These are phyloP conservation scores for Motacilla alba DNA, from an alignment of 2,113 vertebrate genomes.

Conservation along the genomic window DNA sequence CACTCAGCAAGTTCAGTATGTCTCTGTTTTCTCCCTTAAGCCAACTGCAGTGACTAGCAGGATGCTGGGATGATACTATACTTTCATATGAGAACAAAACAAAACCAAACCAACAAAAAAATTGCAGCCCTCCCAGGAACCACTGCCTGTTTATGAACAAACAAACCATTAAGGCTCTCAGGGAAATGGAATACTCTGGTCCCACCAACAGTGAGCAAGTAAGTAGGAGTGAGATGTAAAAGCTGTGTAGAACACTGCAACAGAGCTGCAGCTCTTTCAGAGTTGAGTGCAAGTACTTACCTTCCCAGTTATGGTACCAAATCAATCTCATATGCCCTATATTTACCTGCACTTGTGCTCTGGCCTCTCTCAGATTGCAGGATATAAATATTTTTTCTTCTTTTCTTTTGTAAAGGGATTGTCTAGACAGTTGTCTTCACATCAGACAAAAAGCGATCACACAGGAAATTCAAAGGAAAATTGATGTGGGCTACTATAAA, in stretches of 20 bases:
- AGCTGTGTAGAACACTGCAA: neutral
- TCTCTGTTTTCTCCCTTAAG: neutral
- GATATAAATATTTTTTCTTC: neutral
- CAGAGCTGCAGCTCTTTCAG: neutral
- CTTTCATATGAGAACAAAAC: neutral
- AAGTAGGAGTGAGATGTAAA: neutral
- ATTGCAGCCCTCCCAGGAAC: neutral
- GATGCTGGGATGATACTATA: neutral
- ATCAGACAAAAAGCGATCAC: constrained; percentile 42
- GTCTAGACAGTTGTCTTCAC: constrained; percentile 63
- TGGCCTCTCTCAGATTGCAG: constrained; percentile 8
- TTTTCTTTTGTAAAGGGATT: neutral
- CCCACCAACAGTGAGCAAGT: neutral
- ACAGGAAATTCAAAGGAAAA: constrained; percentile 28
- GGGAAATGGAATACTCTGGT: neutral
- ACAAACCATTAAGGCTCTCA: constrained; percentile 30
- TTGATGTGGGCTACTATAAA: constrained; percentile 1
- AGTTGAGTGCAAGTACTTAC: neutral
- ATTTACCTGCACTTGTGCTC: constrained; percentile 13
- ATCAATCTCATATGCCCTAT: constrained; percentile 18
- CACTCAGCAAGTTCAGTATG: neutral
- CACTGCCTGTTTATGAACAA: constrained; percentile 10
- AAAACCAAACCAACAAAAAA: neutral
- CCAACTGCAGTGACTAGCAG: neutral
- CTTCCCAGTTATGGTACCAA: constrained; percentile 18